Base-by-base conservation (phyloP, 2,797 vertebrate genomes). In the Sternotherus odoratus region DNA sequence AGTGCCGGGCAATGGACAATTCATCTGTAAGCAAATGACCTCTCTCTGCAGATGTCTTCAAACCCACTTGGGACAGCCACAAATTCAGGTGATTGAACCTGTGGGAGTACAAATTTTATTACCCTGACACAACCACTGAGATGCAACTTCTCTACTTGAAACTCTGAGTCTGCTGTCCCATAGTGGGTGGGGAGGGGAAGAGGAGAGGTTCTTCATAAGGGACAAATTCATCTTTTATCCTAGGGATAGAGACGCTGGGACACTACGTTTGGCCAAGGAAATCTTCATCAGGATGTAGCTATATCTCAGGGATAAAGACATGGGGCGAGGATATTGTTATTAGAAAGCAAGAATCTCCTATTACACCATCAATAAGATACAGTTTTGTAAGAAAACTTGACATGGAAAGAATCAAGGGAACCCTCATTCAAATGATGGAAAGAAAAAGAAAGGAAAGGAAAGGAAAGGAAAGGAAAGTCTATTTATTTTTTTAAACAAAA, bases 141-240 rank as follows among this genome's bases (percentile, higher is more conserved):
- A 46, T 8, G 7, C 43, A 30, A 75, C 26, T 28, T 12, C 26
- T 26, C 26, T 30, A 28, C 8, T 17, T 43, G 72, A 57, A 19
- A 77, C n/a, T 12, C 0, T 0, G 75, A 43, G 19, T 5, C 30
- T 39, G 9, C n/a, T 90, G 60, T 82, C 85, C 53, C 53, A 57
- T 5, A 1, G 2, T 53, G 0, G 0, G 28, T 56, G 6, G 51
- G 8, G 51, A 21, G 51, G 6, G 78, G 78, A n/a, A n/a, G n/a
- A n/a, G n/a, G n/a, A n/a, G n/a, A n/a, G n/a, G n/a, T n/a, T 0
- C 53, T 66, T 46, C 33, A 54, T 39, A 6, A 85, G 43, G 57
- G 43, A 39, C 33, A 82, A 12, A 12, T 30, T 79, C 10, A 66
- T 6, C 54, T 21, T 10, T 87, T 30, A 15, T 7, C 30, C 36